Evolutionary conservation across 2,888 invertebrate genomes (phyloP).

Genomic region (Netelia virgata): DNA sequence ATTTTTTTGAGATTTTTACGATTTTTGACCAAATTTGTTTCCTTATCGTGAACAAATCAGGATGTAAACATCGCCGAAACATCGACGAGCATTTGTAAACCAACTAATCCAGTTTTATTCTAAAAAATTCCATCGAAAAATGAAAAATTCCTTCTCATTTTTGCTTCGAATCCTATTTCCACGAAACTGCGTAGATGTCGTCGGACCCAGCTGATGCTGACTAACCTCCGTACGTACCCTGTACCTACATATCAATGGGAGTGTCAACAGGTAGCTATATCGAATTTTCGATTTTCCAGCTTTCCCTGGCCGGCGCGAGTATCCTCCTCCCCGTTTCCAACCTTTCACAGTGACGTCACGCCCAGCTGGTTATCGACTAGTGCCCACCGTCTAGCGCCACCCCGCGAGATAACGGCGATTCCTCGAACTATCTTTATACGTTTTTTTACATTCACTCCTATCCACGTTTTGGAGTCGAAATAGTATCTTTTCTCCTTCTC

Average conservation of each 20-base stretch:
- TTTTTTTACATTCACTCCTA: neutral
- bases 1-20: too few relatives aligned
- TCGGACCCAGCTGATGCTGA: slow-evolving; percentile 33
- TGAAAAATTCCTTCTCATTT: neutral
- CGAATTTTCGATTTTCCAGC: slow-evolving; percentile 42
- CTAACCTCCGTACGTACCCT: neutral
- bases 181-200: slow-evolving; percentile 47
- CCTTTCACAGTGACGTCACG: slow-evolving; percentile 39
- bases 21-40: too few relatives aligned
- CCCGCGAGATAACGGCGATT: neutral
- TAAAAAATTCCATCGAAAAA: neutral
- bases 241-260: neutral
- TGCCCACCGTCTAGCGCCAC: neutral
- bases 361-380: slow-evolving; percentile 10
- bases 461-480: neutral
- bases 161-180: neutral
- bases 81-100: too few relatives aligned
- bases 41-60: too few relatives aligned
- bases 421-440: neutral
- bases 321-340: neutral
- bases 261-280: slow-evolving; percentile 55
- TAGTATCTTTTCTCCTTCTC: neutral
- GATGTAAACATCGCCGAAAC: too few relatives aligned
- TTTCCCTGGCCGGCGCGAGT: neutral
- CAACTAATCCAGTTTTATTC: too few relatives aligned